A percentile compares a stretch with the other conserved stretches of the same genome.
These are phyloP conservation scores for Gymnarchus niloticus DNA, from an alignment of 2,113 vertebrate species.

Conservation along the genomic window DNA sequence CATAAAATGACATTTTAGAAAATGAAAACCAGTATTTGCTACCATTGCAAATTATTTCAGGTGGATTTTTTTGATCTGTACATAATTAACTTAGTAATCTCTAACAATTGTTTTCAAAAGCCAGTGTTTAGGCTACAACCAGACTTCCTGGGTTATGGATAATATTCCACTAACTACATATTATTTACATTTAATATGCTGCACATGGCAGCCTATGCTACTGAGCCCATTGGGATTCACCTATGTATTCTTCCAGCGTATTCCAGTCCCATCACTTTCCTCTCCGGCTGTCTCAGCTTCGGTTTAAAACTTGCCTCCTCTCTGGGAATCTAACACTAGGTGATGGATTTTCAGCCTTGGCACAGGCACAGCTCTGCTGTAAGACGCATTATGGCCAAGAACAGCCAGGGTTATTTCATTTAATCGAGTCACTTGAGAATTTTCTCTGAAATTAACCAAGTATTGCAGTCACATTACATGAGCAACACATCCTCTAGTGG, in stretches of 20 bases:
- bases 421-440: not conserved
- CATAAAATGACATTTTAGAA: too few species aligned
- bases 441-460: constrained; percentile 3
- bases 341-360: not conserved
- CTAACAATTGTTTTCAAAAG: not conserved
- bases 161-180: not conserved
- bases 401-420: not conserved
- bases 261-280: not conserved
- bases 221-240: not conserved
- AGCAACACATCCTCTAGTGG: not conserved
- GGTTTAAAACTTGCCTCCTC: not conserved
- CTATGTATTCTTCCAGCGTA: not conserved
- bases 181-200: not conserved
- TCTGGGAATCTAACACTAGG: not conserved
- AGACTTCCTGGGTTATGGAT: not conserved
- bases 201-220: not conserved
- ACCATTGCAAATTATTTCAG: not conserved
- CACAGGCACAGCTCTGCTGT: not conserved
- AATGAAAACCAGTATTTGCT: not conserved
- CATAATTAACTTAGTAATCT: too few species aligned
- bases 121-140: not conserved
- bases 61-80: not conserved
- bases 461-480: not conserved
- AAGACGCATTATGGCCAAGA: not conserved
- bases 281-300: not conserved